Evolutionary conservation across 2,888 invertebrate genomes (phyloP), one percentile per base, ranked within the genome.

Genomic region (Agrypnus murinus): DNA sequence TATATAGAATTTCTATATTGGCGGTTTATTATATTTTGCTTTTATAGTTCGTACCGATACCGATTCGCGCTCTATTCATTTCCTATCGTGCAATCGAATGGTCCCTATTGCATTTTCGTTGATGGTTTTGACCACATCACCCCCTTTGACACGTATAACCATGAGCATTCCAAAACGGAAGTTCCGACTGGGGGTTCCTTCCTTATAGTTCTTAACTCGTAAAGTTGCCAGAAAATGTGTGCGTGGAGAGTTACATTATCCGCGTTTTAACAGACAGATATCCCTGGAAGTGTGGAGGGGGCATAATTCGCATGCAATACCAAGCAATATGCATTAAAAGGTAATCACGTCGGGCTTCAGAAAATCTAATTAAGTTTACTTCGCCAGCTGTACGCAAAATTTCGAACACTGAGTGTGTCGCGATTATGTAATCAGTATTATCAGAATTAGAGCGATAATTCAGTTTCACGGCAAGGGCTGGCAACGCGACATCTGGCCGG

Each of bases 1-100:
- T 38, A 25, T n/a, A n/a, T 77, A 73, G 77, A 77, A 75, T 73
- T 77, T 72, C 76, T 74, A 65, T 75, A 74, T 74, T 69, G 74
- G 68, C 62, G 73, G 74, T 78, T 77, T 77, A 79, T 80, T 80
- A 75, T 76, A 77, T 78, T 78, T 78, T 75, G 77, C 77, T 76
- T 77, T 76, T 77, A 77, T 77, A 70, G 73, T 74, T 73, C 64
- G 38, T 65, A 64, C 58, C 55, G 59, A 50, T 73, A 68, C n/a
- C n/a, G n/a, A n/a, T n/a, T 65, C 73, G 72, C 69, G 68, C 69
- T 76, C 76, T 71, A 66, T 73, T 77, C 74, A 68, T 71, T 72
- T 68, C 40, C 57, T 59, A 57, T 66, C 46, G 45, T 71, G 70
- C 75, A 76, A 75, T 76, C 74, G 45, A 32, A 57, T 65, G 43